These are phyloP conservation scores for Anarhynchus alexandrinus DNA, from an alignment of 2,113 vertebrate genomes.

Conservation along the genomic window DNA sequence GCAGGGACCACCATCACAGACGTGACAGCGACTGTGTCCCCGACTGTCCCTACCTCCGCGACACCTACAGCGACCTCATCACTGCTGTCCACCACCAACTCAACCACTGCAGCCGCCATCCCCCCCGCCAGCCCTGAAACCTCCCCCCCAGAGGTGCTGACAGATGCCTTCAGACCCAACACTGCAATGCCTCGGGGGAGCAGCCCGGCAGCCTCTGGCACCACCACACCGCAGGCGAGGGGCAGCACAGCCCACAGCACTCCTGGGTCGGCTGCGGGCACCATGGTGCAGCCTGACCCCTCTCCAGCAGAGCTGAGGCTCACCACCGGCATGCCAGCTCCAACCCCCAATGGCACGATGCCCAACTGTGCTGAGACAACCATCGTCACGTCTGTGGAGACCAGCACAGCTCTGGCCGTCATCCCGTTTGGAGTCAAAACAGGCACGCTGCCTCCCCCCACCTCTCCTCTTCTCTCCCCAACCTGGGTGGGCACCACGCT, in stretches of 20 bases:
- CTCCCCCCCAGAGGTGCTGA: background rate
- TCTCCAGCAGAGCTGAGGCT: background rate
- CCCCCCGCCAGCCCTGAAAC: background rate
- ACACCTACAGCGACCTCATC: rapidly evolving
- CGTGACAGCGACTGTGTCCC: rapidly evolving
- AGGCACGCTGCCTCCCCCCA: background rate
- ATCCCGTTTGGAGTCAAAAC: background rate
- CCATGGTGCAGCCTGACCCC: background rate
- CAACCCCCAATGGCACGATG: rapidly evolving
- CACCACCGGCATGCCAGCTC: background rate
- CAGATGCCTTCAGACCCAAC: background rate
- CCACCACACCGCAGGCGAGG: background rate
- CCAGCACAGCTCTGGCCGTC: background rate
- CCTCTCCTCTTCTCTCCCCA: background rate
- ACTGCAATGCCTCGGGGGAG: rapidly evolving
- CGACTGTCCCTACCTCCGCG: rapidly evolving
- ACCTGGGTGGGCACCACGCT: rapidly evolving
- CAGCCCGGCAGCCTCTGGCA: background rate
- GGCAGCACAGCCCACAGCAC: background rate
- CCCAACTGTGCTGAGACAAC: rapidly evolving
- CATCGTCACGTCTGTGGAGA: rapidly evolving
- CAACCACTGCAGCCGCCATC: background rate
- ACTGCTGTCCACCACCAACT: background rate
- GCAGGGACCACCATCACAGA: background rate
- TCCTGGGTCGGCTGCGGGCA: rapidly evolving